Evolutionary conservation across 2,888 invertebrate species (phyloP).

Genomic region (Limnephilus auricula): DNA sequence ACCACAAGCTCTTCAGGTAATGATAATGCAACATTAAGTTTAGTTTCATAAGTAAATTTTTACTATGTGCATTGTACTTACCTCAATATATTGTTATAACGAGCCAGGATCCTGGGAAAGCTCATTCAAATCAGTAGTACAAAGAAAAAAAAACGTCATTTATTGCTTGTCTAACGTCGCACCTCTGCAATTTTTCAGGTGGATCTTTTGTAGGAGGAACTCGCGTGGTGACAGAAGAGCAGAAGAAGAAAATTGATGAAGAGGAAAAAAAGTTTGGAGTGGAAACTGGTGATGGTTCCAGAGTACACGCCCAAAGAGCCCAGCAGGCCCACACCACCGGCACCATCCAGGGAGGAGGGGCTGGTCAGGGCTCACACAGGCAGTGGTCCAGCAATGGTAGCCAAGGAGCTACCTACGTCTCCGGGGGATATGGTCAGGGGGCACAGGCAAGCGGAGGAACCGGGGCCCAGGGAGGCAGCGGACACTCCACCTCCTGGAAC

Average conservation of each 20-base stretch:
- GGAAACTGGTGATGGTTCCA: conserved; percentile 74
- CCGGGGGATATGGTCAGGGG: conserved; percentile 27
- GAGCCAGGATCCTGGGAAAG: not conserved
- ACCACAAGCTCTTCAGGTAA: conserved; percentile 25
- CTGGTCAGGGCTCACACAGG: conserved; percentile 21
- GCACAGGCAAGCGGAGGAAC: conserved; percentile 3
- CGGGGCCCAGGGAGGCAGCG: not conserved
- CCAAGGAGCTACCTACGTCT: not conserved
- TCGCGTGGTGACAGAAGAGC: conserved; percentile 70
- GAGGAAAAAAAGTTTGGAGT: conserved; percentile 70
- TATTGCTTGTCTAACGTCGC: not conserved
- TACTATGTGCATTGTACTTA: not conserved
- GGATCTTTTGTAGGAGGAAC: conserved; percentile 59
- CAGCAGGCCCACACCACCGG: conserved; percentile 67
- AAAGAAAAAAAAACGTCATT: no score
- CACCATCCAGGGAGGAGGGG: conserved; percentile 2
- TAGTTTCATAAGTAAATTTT: not conserved
- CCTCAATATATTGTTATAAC: not conserved
- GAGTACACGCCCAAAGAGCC: conserved; percentile 71
- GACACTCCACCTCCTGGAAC: conserved; percentile 18
- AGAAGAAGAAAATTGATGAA: conserved; percentile 70
- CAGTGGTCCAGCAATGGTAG: conserved; percentile 10
- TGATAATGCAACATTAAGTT: not conserved
- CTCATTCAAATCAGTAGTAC: not conserved
- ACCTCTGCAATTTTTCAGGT: not conserved